Base-by-base conservation (phyloP, 1,140 invertebrate genomes). In the Eufriesea mexicana region DNA sequence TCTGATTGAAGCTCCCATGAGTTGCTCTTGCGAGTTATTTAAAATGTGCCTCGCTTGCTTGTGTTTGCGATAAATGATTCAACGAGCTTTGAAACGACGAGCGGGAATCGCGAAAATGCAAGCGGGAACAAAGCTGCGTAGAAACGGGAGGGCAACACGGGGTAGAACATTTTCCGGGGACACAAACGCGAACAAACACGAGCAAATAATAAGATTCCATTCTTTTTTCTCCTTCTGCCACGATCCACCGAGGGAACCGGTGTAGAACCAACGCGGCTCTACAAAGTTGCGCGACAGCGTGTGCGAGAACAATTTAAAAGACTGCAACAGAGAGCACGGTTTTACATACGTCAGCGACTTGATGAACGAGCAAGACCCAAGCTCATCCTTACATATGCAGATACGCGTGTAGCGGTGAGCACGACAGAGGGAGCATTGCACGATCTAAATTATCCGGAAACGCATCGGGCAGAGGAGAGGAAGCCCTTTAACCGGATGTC, bases 381-480 rank as follows among this genome's bases (percentile, higher is more conserved):
- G 51, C 42, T 16, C 51, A 23, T n/a, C 54, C 42, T 55, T 67
- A 25, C 49, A 23, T 64, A 57, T 79, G 61, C 47, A 79, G 74
- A 57, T 68, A 62, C n/a, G 47, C 45, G 35, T 86, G 23, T 35
- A 75, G 61, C 10, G 45, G 61, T 47, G 45, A 49, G 28, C 49
- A 71, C 28, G 25, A 49, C 71, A 35, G 51, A 59, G 64, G 64
- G 59, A 76, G 54, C 57, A 61, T 35, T 74, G 79, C 83, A 78
- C 83, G 72, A 73, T 81, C 76, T 90, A 91, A 91, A 91, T 91
- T 92, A 91, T 86, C 88, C 86, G 79, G 84, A 90, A 92, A 90
- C 90, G 84, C 86, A 89, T 89, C 80, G 79, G 87, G 77, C 55
- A 64, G 57, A 79, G 82, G 61, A 70, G 74, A 64, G 62, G 67